These are phyloP conservation scores for Hirundo rustica DNA, from an alignment of 2,797 vertebrate genomes.

Conservation along the genomic window DNA sequence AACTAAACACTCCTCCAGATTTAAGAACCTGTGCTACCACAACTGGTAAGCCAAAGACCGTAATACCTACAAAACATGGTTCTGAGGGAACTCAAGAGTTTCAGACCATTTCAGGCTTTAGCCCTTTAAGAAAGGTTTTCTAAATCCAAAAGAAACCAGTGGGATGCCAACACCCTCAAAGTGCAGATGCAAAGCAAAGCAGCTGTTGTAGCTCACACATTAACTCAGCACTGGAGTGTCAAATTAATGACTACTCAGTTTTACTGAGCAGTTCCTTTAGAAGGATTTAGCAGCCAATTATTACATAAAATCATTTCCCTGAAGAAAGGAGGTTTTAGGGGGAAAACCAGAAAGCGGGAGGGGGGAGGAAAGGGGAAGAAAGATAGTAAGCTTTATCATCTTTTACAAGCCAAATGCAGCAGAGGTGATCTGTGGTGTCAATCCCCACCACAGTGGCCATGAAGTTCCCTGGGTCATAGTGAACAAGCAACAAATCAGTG, in stretches of 20 bases:
- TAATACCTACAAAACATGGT: background rate
- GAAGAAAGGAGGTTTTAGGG: background rate
- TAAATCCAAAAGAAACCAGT: background rate
- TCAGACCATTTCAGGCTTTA: background rate
- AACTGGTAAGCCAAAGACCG: fast-evolving
- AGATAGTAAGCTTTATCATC: background rate
- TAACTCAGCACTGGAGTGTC: background rate
- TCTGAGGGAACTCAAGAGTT: background rate
- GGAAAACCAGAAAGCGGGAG: background rate
- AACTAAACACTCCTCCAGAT: background rate
- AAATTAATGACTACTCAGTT: background rate
- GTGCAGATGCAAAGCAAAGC: background rate
- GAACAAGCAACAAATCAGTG: background rate
- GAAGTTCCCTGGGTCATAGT: background rate
- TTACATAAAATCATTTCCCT: background rate
- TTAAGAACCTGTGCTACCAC: background rate
- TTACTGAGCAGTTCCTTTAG: background rate
- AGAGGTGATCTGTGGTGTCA: background rate
- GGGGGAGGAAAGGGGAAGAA: fast-evolving
- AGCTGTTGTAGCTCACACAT: background rate
- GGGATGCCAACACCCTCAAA: background rate
- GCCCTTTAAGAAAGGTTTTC: background rate
- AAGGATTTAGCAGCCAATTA: constrained; percentile 10
- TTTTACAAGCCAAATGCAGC: background rate
- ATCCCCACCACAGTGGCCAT: no score